Evolutionary conservation across 2,888 invertebrate genomes (phyloP).

Genomic region (Reticulitermes lucifugus): DNA sequence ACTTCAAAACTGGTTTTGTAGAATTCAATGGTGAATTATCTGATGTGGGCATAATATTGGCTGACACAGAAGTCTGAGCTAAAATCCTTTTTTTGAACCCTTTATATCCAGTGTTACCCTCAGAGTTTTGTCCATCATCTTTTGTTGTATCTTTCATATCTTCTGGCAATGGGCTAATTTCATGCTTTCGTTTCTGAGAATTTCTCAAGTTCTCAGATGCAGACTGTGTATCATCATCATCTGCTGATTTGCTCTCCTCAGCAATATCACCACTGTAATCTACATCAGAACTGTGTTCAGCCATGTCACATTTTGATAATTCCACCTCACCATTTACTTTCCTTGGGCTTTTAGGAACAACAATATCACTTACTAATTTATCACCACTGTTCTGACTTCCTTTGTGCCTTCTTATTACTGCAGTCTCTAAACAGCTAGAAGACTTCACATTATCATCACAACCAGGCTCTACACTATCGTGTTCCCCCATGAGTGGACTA

Average conservation of each 20-base stretch:
- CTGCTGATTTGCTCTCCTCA: not conserved
- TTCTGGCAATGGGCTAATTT: not conserved
- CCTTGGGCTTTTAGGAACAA: conserved; percentile 39
- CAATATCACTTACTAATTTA: conserved; percentile 9
- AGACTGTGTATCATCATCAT: conserved; percentile 19
- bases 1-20: conserved; percentile 6
- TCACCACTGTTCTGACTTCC: not conserved
- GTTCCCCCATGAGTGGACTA: not conserved
- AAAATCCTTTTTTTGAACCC: conserved; percentile 48
- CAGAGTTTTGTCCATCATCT: conserved; percentile 11
- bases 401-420: not conserved
- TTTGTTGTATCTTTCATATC: conserved; percentile 18
- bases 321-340: conserved; percentile 51
- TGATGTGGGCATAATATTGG: not conserved
- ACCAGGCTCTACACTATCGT: not conserved
- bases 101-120: conserved; percentile 40
- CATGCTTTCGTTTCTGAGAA: not conserved
- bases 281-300: conserved; percentile 14
- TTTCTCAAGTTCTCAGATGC: conserved; percentile 11
- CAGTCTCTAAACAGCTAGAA: not conserved
- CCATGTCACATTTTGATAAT: conserved; percentile 22
- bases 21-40: not conserved
- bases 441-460: conserved; percentile 9
- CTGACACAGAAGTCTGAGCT: conserved; percentile 34
- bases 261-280: not conserved